Evolutionary conservation across 2,888 invertebrate species (phyloP).

Genomic region (Dioctria linearis): DNA sequence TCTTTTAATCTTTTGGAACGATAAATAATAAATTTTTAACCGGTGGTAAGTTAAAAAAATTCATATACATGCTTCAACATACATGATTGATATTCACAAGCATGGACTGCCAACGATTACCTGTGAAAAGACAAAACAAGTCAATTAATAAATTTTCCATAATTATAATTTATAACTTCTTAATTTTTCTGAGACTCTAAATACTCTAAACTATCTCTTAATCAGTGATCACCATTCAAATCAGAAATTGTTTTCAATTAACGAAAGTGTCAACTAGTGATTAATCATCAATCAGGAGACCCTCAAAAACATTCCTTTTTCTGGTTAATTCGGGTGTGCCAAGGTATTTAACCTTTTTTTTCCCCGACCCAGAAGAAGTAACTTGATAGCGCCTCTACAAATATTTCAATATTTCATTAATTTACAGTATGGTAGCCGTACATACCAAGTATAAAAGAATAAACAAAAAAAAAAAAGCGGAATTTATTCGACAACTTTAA

Average conservation of each 20-base stretch:
- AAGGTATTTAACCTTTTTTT: slow-evolving; percentile 26
- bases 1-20: no score
- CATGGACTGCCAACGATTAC: no score
- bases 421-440: background rate
- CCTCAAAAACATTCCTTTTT: slow-evolving; percentile 18
- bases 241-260: slow-evolving; percentile 25
- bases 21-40: no score
- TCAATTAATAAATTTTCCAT: slow-evolving; percentile 1
- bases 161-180: background rate
- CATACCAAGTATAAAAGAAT: no score
- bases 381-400: background rate
- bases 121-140: background rate
- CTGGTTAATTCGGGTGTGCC: slow-evolving; percentile 33
- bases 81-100: no score
- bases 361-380: background rate
- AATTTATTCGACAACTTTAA: background rate
- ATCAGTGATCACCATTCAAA: slow-evolving; percentile 8
- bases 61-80: no score
- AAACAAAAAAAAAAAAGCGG: background rate
- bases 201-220: no score
- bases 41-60: no score
- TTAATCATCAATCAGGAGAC: slow-evolving; percentile 34
- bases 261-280: slow-evolving; percentile 30
- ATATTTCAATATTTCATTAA: background rate
- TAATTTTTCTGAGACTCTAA: background rate